Percentiles rank a stretch among this genome's conserved stretches.
Evolutionary conservation across 2,797 vertebrate species (phyloP).

Genomic region (Lateolabrax maculatus): DNA sequence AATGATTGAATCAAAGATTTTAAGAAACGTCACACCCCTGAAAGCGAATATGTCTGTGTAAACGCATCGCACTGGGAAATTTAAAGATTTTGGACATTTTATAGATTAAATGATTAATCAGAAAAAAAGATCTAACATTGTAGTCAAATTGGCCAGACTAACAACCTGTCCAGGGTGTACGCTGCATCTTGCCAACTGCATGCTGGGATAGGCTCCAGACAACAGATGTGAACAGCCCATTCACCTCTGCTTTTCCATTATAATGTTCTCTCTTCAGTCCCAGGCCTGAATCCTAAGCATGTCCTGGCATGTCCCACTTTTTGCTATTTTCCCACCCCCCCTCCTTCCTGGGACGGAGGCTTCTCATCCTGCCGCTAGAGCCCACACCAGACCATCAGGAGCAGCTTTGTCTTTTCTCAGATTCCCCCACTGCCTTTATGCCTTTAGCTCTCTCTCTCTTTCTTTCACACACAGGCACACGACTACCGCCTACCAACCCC

Average conservation of each 20-base stretch:
- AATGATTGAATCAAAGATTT: no score
- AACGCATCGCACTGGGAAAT: background rate
- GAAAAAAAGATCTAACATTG: constrained; percentile 14
- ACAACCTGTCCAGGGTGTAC: background rate
- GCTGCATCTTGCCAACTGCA: constrained; percentile 23
- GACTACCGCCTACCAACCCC: constrained; percentile 66
- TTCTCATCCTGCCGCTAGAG: constrained; percentile 74
- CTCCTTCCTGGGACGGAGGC: constrained; percentile 50
- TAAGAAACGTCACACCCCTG: no score
- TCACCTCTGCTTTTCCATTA: constrained; percentile 65
- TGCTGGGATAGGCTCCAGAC: constrained; percentile 57
- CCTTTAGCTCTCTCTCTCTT: constrained; percentile 58
- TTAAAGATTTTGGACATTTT: constrained; percentile 4
- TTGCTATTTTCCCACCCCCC: constrained; percentile 66
- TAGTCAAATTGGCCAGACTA: constrained; percentile 23
- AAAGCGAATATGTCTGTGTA: no score
- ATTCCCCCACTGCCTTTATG: constrained; percentile 63
- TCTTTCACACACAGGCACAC: constrained; percentile 63
- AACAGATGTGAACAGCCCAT: constrained; percentile 65
- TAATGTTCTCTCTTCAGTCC: constrained; percentile 55
- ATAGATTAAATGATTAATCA: constrained; percentile 24
- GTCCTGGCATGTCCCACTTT: constrained; percentile 81
- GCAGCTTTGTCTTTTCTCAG: constrained; percentile 67
- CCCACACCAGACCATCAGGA: constrained; percentile 68
- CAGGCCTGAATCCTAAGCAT: constrained; percentile 69